Evolutionary conservation across 2,113 vertebrate genomes (phyloP).

Genomic region (Ophthalmolycus amberensis): DNA sequence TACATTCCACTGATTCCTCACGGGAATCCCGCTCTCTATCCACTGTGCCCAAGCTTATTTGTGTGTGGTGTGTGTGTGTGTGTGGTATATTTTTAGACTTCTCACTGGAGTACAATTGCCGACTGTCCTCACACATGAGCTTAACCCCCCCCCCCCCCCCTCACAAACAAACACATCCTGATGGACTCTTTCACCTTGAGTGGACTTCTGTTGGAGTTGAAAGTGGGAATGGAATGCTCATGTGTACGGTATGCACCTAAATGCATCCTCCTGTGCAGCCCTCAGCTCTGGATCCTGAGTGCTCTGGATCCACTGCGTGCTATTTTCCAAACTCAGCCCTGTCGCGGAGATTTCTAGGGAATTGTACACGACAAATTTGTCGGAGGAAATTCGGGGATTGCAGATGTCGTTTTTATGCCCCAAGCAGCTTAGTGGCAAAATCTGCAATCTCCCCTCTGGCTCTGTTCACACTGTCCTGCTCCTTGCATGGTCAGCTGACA

Average conservation of each 20-base stretch:
- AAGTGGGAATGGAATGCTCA: neutral
- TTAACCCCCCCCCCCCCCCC: conserved; percentile 15
- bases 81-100: conserved; percentile 65
- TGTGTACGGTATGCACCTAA: neutral
- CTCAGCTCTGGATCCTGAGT: neutral
- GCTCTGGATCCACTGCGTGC: neutral
- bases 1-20: conserved; percentile 75
- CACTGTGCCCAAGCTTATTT: conserved; percentile 37
- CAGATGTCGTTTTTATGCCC: conserved; percentile 59
- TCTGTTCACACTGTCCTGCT: conserved; percentile 30
- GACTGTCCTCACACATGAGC: conserved; percentile 36
- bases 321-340: neutral
- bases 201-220: conserved; percentile 11
- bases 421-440: conserved; percentile 67
- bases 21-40: conserved; percentile 57
- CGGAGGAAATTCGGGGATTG: conserved; percentile 43
- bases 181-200: conserved; percentile 41
- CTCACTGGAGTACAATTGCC: conserved; percentile 48
- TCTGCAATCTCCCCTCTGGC: conserved; percentile 66
- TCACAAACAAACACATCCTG: conserved; percentile 40
- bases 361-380: conserved; percentile 40
- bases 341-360: conserved; percentile 56
- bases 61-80: conserved; percentile 23
- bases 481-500: conserved; percentile 25
- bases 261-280: conserved; percentile 13